phyloP scores from a whole-genome alignment of 2,113 vertebrate genomes.

The Mustela nigripes region DNA sequence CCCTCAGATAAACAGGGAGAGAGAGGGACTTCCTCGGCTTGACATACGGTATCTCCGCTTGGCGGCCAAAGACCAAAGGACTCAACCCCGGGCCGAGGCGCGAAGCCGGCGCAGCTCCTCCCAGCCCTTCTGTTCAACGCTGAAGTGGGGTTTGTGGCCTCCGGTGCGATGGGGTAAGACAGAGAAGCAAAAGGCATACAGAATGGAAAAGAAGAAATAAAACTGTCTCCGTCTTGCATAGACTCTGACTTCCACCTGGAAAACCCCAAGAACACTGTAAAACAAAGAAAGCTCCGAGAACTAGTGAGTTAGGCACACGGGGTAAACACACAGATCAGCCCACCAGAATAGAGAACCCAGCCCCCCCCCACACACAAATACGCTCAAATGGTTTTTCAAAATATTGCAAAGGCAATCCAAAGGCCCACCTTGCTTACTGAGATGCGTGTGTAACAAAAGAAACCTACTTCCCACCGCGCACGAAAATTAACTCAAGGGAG shows the following conservation, averaged over 20 bases:
- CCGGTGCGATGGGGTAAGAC: no score
- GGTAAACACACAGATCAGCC: neutral
- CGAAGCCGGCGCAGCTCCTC: neutral
- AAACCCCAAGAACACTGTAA: neutral
- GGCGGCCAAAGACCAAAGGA: neutral
- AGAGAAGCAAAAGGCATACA: neutral
- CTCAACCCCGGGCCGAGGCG: neutral
- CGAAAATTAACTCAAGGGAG: no score
- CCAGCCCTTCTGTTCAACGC: neutral
- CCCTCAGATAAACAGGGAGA: neutral
- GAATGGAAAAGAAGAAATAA: neutral
- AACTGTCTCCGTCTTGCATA: neutral
- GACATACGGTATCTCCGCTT: neutral
- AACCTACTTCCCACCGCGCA: no score
- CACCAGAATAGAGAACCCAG: neutral
- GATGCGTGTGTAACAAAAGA: no score
- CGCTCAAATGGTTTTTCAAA: rapidly evolving
- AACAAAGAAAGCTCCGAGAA: neutral
- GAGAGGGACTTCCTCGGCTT: neutral
- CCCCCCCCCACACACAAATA: neutral
- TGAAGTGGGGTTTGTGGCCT: neutral
- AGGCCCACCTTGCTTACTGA: neutral
- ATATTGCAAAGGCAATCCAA: neutral
- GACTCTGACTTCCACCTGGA: neutral
- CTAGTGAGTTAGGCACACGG: neutral